Evolutionary conservation across 2,797 vertebrate genomes (phyloP), one percentile per base, ranked within the genome.

Genomic region (Notamacropus eugenii): DNA sequence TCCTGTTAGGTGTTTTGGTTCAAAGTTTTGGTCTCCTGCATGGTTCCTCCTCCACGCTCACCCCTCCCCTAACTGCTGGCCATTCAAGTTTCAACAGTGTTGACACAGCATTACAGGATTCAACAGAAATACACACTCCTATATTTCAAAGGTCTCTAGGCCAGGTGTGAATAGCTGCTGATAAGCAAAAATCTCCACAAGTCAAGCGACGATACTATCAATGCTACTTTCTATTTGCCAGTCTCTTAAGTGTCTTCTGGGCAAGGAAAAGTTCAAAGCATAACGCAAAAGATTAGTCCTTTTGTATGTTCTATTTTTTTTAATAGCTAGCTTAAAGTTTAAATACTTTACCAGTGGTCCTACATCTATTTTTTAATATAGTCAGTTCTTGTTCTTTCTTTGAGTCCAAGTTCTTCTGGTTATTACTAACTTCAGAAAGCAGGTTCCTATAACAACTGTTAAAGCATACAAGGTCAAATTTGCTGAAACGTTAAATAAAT

Each of bases 71-170:
- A 27, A 87, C 40, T 3, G 40, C 74, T 87, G 74, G 40, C 74
- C 40, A 87, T 50, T 50, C 74, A 82, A 82, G 6, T 82, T 82
- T 46, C 27, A 87, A 50, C 46, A 46, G 40, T 98, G 94, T 96
- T 91, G 97, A 97, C 97, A 90, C 29, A 94, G 54, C 3, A 27
- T n/a, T 93, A 10, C 57, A 54, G 0, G 90, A 95, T 93, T 91
- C 97, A 96, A 97, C 82, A 96, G 56, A 62, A 57, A 54, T 29
- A 92, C 55, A 62, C 90, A 52, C 93, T 90, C 58, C 93, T 82
- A 54, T 4, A 93, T 94, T 97, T 96, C 96, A 95, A 97, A 97
- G 95, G 95, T 97, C 96, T 93, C 93, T 59, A n/a, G 93, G 59
- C 92, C 92, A 97, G 94, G 96, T 93, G 96, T 96, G 95, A 98